These are phyloP conservation scores for Hesperophylax magnus DNA, from an alignment of 1,140 invertebrate species.

Conservation along the genomic window DNA sequence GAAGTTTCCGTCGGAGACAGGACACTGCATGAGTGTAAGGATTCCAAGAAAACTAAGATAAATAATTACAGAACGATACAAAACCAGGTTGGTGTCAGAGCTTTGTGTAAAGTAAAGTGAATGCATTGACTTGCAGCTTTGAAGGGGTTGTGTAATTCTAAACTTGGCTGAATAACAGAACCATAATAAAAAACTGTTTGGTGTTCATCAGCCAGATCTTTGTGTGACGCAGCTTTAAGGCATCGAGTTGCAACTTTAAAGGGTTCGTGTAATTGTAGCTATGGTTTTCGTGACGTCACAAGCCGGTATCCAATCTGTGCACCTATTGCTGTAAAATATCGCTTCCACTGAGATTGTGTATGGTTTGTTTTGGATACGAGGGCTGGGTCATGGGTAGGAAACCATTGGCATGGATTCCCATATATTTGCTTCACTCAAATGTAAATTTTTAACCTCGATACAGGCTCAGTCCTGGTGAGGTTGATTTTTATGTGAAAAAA, in stretches of 20 bases:
- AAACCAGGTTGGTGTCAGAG: too few species aligned
- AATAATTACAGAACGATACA: not conserved
- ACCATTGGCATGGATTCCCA: not conserved
- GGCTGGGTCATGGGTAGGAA: not conserved
- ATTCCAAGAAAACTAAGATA: not conserved
- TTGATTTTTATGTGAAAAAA: too few species aligned
- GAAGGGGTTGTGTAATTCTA: too few species aligned
- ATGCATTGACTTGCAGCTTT: too few species aligned
- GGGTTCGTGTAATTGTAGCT: too few species aligned
- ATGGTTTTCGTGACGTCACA: constrained; percentile 8
- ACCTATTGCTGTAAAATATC: constrained; percentile 31
- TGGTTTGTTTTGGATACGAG: constrained; percentile 12
- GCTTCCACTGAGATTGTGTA: constrained; percentile 4
- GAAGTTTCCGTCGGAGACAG: not conserved
- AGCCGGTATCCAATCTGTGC: constrained; percentile 2
- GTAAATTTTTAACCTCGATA: too few species aligned
- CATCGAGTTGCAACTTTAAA: not conserved
- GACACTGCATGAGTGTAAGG: constrained; percentile 2
- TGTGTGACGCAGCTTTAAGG: not conserved
- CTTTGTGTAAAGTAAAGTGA: too few species aligned
- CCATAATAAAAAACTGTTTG: too few species aligned
- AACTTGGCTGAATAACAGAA: too few species aligned
- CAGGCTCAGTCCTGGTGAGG: too few species aligned
- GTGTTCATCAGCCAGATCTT: too few species aligned
- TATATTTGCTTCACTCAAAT: too few species aligned